Evolutionary conservation across 2,113 vertebrate genomes (phyloP), one percentile per base, ranked within the genome.

Genomic region (Thunnus thynnus): DNA sequence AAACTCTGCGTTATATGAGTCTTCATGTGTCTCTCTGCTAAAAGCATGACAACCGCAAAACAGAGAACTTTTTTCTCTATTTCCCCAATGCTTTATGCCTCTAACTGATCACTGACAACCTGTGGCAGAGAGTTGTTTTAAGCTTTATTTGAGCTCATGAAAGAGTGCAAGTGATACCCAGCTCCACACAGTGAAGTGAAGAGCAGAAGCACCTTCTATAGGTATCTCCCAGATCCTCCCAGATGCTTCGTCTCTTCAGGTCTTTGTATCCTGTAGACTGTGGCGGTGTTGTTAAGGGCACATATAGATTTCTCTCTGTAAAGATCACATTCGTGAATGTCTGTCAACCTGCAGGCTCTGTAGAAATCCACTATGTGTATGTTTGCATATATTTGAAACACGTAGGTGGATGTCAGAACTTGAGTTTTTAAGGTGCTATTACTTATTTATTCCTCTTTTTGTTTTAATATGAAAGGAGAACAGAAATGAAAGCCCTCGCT

Each of bases 401-500:
- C 17, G 5, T 13, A n/a, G 44, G 17, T 13, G 57, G 13, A 56
- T 27, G 18, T 63, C 67, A 60, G 48, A 27, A 3, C 3, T 1
- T 14, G 60, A 57, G 4, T 57, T 32, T 62, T 75, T 78, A 50
- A 72, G 57, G 14, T 63, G 63, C 62, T 48, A 48, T 69, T 32
- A 71, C 13, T 48, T 20, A 48, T 84, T 70, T 57, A 51, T 63
- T 73, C 55, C 44, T 52, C n/a, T 25, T 30, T 63, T 27, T 69
- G 46, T 48, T 63, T 62, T 44, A 65, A 72, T 66, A 50, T 58
- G 62, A 76, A 68, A 60, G 20, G 14, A 44, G 3, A 69, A 13
- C 17, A 69, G 61, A 48, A 73, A 79, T 51, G 41, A 65, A 61
- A 83, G 18, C 22, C 20, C 27, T 52, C 32, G 52, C 61, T 41